phyloP scores from a whole-genome alignment of 2,888 invertebrate species.

The Acrobeloides nanus region DNA sequence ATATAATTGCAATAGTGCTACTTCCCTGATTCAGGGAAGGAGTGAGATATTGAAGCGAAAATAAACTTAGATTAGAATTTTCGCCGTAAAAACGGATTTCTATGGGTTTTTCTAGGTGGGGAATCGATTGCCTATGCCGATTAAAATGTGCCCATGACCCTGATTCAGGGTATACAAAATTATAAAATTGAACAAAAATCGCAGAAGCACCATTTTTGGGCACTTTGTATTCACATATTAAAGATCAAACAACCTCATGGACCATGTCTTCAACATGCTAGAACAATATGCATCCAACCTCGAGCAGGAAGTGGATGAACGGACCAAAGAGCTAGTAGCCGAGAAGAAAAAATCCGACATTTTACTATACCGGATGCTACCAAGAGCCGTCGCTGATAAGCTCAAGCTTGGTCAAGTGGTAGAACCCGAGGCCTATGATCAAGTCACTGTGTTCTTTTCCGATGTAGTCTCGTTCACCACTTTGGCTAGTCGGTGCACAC shows the following conservation, averaged over 20 bases:
- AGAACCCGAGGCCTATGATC: slow-evolving; percentile 14
- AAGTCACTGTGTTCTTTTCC: slow-evolving; percentile 23
- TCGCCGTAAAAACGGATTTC: too few species aligned
- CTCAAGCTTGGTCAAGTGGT: slow-evolving; percentile 38
- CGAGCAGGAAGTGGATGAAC: slow-evolving; percentile 29
- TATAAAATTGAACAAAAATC: too few species aligned
- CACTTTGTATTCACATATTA: too few species aligned
- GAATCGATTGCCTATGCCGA: too few species aligned
- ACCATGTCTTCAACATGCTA: slow-evolving; percentile 46
- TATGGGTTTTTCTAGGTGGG: too few species aligned
- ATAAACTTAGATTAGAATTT: too few species aligned
- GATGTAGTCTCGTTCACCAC: slow-evolving; percentile 21
- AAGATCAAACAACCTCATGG: slow-evolving; percentile 47
- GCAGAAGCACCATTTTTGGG: too few species aligned
- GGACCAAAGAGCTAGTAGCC: slow-evolving; percentile 28
- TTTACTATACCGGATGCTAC: slow-evolving; percentile 28
- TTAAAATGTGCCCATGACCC: too few species aligned
- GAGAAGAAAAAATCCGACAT: slow-evolving; percentile 32
- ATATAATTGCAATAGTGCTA: too few species aligned
- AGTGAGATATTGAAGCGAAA: too few species aligned
- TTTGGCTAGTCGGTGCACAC: slow-evolving; percentile 18
- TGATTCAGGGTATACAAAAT: too few species aligned
- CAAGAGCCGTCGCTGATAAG: slow-evolving; percentile 34
- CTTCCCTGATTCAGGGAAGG: too few species aligned
- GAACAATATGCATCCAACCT: slow-evolving; percentile 31